A percentile compares a stretch with the other conserved stretches of the same genome.
phyloP scores from a whole-genome alignment of 2,113 vertebrate species.

The Deroptyus accipitrinus region DNA sequence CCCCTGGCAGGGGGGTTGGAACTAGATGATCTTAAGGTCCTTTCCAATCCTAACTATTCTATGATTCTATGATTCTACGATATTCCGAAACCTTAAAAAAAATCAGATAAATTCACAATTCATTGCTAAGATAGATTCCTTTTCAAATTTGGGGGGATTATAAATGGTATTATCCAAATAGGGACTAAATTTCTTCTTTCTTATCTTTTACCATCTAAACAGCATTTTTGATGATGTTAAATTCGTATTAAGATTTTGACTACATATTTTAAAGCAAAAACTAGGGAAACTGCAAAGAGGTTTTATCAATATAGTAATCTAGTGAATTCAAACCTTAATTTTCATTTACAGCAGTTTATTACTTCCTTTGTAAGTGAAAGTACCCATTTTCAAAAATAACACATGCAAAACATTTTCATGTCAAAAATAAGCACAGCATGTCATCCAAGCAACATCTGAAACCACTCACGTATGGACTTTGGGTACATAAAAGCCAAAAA shows the following conservation, averaged over 20 bases:
- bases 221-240: not conserved
- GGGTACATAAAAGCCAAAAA: not conserved
- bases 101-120: not conserved
- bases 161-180: not conserved
- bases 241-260: fast-evolving
- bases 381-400: not conserved
- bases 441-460: not conserved
- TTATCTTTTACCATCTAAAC: not conserved
- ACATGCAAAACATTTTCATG: not conserved
- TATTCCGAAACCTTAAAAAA: not conserved
- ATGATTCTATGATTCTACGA: too few species aligned
- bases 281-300: not conserved
- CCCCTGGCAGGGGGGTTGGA: too few species aligned
- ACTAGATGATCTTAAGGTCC: too few species aligned
- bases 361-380: not conserved
- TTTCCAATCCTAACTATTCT: too few species aligned
- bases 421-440: not conserved
- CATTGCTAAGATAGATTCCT: not conserved
- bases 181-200: not conserved
- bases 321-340: not conserved
- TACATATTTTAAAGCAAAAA: not conserved
- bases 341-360: not conserved
- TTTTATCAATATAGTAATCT: not conserved
- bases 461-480: not conserved
- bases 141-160: not conserved